phyloP scores from a whole-genome alignment of 1,140 invertebrate species.

The Zaprionus africanus region DNA sequence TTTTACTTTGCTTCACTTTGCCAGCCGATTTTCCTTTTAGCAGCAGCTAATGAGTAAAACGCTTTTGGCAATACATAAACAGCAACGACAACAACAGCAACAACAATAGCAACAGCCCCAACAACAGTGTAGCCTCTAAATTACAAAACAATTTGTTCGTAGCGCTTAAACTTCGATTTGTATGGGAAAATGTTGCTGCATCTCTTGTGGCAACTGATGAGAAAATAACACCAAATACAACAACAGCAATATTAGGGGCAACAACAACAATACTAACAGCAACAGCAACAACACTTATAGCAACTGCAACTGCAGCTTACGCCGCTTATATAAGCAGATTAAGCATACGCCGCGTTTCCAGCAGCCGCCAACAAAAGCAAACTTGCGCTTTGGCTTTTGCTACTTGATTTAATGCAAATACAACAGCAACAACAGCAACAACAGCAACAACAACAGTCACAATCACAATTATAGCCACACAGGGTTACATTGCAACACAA shows the following conservation, averaged over 20 bases:
- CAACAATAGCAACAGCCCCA: conserved; percentile 12
- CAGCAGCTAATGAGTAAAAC: conserved; percentile 73
- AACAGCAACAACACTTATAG: background rate
- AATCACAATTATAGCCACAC: conserved; percentile 5
- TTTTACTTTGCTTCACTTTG: conserved; percentile 41
- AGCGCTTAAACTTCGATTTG: conserved; percentile 59
- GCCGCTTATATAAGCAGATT: conserved; percentile 10
- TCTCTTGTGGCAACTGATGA: conserved; percentile 51
- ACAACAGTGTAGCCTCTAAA: conserved; percentile 41
- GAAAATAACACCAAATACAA: conserved; percentile 44
- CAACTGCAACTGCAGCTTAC: conserved; percentile 3
- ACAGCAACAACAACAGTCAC: background rate
- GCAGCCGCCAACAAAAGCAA: conserved; percentile 13
- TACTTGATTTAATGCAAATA: conserved; percentile 31
- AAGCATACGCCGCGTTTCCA: conserved; percentile 13
- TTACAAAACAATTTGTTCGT: conserved; percentile 74
- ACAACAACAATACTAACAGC: background rate
- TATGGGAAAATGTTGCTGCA: conserved; percentile 71
- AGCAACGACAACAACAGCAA: conserved; percentile 16
- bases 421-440: conserved; percentile 12
- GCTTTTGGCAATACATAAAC: conserved; percentile 51
- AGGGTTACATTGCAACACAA: conserved; percentile 11
- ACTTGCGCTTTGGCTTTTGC: conserved; percentile 13
- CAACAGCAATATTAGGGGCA: conserved; percentile 1
- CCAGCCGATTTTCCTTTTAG: conserved; percentile 70